Conservation (phyloP, 2,113 vertebrate species). For the Camelus dromedarius region DNA sequence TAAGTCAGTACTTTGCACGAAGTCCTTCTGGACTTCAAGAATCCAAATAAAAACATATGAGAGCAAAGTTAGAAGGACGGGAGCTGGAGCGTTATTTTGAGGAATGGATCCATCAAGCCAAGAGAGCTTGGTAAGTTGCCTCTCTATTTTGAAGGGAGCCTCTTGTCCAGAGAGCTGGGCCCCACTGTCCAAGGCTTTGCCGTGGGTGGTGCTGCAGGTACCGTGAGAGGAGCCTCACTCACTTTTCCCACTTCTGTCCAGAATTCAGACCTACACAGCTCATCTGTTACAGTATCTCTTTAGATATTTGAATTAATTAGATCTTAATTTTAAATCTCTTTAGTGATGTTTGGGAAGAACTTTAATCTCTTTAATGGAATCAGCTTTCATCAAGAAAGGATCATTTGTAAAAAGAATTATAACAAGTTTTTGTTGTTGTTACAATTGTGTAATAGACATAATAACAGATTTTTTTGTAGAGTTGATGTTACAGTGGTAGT, state of each 20-base stretch:
- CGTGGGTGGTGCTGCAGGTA: rapidly evolving
- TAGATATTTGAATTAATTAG: neutral
- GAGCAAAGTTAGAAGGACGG: neutral
- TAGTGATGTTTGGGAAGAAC: neutral
- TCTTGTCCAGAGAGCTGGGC: neutral
- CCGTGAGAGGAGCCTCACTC: neutral
- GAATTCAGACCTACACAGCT: neutral
- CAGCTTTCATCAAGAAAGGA: neutral
- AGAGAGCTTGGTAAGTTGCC: neutral
- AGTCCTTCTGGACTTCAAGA: neutral
- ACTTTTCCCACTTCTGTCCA: neutral
- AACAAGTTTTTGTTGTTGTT: neutral
- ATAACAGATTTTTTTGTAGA: neutral
- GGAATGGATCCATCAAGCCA: neutral
- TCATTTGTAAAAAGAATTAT: neutral
- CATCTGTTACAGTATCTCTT: neutral
- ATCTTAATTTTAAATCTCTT: neutral
- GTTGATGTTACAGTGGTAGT: neutral
- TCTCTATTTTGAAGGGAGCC: rapidly evolving
- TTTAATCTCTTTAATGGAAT: neutral
- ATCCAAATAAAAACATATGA: neutral
- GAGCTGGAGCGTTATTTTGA: neutral
- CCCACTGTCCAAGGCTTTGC: neutral
- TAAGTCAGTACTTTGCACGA: neutral
- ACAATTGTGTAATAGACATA: neutral